Base-by-base conservation (phyloP, 1,140 invertebrate species). In the Agrilus planipennis region DNA sequence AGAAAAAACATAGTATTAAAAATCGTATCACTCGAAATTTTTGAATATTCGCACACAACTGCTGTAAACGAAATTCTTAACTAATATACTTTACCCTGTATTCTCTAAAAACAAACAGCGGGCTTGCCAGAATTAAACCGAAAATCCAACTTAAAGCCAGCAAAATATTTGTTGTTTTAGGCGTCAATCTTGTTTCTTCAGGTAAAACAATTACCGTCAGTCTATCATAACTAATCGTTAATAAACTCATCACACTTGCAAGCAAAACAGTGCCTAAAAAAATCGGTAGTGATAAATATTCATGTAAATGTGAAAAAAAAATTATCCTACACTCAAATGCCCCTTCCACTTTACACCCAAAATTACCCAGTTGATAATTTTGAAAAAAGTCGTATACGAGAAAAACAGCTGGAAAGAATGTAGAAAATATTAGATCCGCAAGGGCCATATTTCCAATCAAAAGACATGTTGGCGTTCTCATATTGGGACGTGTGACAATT, bases 151-250 rank as follows among this genome's bases (percentile, higher is more conserved):
- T 74, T n/a, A 71, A 47, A 1, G 66, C 48, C 34, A 83, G 74
- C 11, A 79, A 62, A 45, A 77, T 67, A 34, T 72, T 70, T 3
- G 77, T 71, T 25, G 61, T 64, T 4, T 63, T 61, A 21, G 69
- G 64, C 1, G 74, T 79, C 47, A 84, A 58, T 49, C 76, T 65
- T 4, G 72, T 73, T 53, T 83, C 71, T 52, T 74, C 60, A 10
- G 84, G 81, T 44, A 84, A 64, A 0, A 82, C 77, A 17, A 89
- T 82, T 4, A 83, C 82, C 6, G 83, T 76, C 11, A 89, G 68
- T 15, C 86, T 69, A 57, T 90, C 84, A 39, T 85, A 79, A n/a
- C 80, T 87, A 20, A 90, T 81, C 3, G 76, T 69, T 12, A 83
- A 79, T 29, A 91, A 65, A 22, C 79, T 85, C 29, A 84, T 76